Evolutionary conservation across 2,113 vertebrate genomes (phyloP).

Genomic region (Pungitius pungitius): DNA sequence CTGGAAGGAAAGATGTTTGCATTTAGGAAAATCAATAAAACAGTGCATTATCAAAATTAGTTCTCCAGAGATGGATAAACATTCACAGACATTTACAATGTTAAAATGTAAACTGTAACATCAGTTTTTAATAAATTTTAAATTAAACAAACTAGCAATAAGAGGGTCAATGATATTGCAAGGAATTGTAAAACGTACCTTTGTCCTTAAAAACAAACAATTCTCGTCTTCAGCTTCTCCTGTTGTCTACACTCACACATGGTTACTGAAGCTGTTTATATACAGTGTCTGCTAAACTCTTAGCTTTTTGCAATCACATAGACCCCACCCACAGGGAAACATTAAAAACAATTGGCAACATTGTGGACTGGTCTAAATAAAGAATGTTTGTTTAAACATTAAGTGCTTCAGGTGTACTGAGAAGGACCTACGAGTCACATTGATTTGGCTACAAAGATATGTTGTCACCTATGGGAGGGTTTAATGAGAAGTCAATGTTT

Average conservation of each 20-base stretch:
- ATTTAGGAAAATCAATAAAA: no score
- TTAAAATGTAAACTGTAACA: no score
- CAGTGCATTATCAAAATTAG: background rate
- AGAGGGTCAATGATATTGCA: background rate
- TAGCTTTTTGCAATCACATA: background rate
- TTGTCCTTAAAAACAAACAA: background rate
- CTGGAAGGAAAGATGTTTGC: background rate
- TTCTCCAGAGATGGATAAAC: background rate
- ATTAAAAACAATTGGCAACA: background rate
- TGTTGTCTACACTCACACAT: background rate
- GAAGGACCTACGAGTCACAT: no score
- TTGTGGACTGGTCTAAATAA: no score
- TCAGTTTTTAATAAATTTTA: no score
- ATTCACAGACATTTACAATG: background rate
- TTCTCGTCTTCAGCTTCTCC: background rate
- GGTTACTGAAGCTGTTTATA: background rate
- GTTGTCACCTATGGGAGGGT: no score
- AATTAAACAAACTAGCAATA: no score
- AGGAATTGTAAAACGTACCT: background rate
- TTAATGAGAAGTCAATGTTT: no score
- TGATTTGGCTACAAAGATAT: no score
- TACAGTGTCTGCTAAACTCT: background rate
- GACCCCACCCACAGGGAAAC: slow-evolving; percentile 2
- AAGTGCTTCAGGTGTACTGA: no score
- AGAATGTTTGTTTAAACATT: no score